Evolutionary conservation across 2,797 vertebrate genomes (phyloP).

Genomic region (Adelosebastes latens): DNA sequence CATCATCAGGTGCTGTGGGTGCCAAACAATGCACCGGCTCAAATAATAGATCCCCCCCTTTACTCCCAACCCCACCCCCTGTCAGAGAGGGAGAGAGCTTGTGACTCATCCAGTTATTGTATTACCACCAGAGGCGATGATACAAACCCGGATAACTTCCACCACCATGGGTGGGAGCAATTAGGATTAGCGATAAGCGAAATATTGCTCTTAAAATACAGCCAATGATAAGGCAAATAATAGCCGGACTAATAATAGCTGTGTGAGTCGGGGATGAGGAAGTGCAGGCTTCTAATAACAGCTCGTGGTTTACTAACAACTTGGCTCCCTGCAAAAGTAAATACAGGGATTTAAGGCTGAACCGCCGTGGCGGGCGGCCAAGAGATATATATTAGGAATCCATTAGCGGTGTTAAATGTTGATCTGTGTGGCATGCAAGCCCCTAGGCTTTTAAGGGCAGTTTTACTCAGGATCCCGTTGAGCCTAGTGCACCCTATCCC

Average conservation of each 20-base stretch:
- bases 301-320: constrained; percentile 72
- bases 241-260: constrained; percentile 76
- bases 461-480: constrained; percentile 33
- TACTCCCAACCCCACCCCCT: constrained; percentile 16
- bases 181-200: constrained; percentile 70
- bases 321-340: constrained; percentile 67
- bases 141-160: constrained; percentile 61
- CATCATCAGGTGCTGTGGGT: constrained; percentile 44
- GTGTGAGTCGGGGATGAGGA: constrained; percentile 57
- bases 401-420: constrained; percentile 74
- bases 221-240: constrained; percentile 74
- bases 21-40: constrained; percentile 63
- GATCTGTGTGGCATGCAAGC: constrained; percentile 57
- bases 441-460: constrained; percentile 36
- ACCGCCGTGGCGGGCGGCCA: constrained; percentile 54
- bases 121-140: constrained; percentile 66
- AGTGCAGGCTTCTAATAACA: constrained; percentile 75
- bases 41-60: constrained; percentile 59
- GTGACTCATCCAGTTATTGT: constrained; percentile 73
- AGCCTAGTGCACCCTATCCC: not conserved
- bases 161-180: constrained; percentile 62
- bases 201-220: constrained; percentile 75
- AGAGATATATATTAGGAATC: constrained; percentile 69
- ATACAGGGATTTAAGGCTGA: constrained; percentile 66
- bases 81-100: constrained; percentile 32